A percentile compares a stretch with the other conserved stretches of the same genome.
These are phyloP conservation scores for Cettia cetti DNA, from an alignment of 2,113 vertebrate genomes.

Conservation along the genomic window DNA sequence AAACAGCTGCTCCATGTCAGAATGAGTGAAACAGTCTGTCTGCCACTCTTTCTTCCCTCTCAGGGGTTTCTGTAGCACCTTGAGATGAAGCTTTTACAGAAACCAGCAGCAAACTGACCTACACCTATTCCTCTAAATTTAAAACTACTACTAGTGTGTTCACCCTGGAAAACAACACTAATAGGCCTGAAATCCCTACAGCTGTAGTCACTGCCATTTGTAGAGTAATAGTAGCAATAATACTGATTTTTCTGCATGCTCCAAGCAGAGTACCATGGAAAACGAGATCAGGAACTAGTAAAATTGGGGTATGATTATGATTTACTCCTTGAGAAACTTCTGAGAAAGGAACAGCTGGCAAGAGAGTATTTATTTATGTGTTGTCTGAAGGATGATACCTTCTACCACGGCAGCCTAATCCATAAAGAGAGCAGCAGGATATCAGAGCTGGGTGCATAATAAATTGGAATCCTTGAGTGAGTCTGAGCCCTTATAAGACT, in stretches of 20 bases:
- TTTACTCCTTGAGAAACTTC: slow-evolving; percentile 13
- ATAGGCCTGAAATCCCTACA: neutral
- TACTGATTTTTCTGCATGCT: neutral
- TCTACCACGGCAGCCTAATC: slow-evolving; percentile 36
- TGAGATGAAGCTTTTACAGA: neutral
- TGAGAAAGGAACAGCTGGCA: slow-evolving; percentile 40
- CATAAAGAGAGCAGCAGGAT: slow-evolving; percentile 46
- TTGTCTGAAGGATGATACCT: slow-evolving; percentile 40
- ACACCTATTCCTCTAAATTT: neutral
- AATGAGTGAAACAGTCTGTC: neutral
- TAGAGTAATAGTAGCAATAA: neutral
- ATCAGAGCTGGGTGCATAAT: slow-evolving; percentile 43
- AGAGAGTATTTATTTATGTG: slow-evolving; percentile 32
- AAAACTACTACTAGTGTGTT: neutral
- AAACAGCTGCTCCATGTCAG: neutral
- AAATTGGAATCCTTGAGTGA: slow-evolving; percentile 54
- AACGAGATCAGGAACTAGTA: neutral
- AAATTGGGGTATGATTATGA: neutral
- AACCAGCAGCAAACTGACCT: neutral
- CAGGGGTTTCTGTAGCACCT: neutral
- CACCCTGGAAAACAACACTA: neutral
- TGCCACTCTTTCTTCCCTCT: neutral
- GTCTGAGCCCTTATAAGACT: slow-evolving; percentile 30
- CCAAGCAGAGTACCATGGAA: neutral
- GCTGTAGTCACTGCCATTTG: neutral